Evolutionary conservation across 2,797 vertebrate genomes (phyloP).

Genomic region (Myotis planiceps): DNA sequence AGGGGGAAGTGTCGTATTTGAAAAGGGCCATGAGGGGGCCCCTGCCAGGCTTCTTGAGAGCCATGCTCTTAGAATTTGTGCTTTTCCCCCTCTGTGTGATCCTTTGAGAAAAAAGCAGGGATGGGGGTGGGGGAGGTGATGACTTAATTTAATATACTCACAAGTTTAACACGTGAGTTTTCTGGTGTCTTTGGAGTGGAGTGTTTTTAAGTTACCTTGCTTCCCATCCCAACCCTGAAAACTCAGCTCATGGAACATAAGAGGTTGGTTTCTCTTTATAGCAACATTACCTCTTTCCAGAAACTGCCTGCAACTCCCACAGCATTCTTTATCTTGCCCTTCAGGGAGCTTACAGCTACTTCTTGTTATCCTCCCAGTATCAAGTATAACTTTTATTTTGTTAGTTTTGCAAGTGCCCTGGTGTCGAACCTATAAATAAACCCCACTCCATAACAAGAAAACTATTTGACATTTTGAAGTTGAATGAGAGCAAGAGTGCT

Average conservation of each 20-base stretch:
- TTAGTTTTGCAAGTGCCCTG: constrained; percentile 74
- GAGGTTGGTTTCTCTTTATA: constrained; percentile 59
- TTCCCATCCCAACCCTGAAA: not conserved
- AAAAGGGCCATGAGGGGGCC: not conserved
- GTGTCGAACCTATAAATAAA: constrained; percentile 75
- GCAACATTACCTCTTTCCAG: constrained; percentile 22
- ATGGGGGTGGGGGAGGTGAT: not conserved
- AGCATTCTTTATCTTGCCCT: constrained; percentile 34
- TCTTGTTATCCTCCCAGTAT: constrained; percentile 26
- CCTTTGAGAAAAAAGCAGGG: not conserved
- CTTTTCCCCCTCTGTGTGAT: not conserved
- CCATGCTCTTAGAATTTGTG: not conserved
- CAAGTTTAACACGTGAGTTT: not conserved
- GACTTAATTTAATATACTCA: not conserved
- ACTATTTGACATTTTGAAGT: constrained; percentile 76
- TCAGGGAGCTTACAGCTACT: constrained; percentile 26
- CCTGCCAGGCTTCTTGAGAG: not conserved
- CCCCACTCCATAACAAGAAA: constrained; percentile 66
- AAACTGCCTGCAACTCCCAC: not conserved
- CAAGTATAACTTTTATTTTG: constrained; percentile 74
- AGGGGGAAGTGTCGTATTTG: not conserved
- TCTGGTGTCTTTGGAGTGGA: not conserved
- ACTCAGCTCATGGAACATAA: not conserved
- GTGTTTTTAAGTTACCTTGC: not conserved
- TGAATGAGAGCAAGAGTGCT: constrained; percentile 12